Evolutionary conservation across 1,140 invertebrate species (phyloP).

Genomic region (Acromyrmex heyeri): DNA sequence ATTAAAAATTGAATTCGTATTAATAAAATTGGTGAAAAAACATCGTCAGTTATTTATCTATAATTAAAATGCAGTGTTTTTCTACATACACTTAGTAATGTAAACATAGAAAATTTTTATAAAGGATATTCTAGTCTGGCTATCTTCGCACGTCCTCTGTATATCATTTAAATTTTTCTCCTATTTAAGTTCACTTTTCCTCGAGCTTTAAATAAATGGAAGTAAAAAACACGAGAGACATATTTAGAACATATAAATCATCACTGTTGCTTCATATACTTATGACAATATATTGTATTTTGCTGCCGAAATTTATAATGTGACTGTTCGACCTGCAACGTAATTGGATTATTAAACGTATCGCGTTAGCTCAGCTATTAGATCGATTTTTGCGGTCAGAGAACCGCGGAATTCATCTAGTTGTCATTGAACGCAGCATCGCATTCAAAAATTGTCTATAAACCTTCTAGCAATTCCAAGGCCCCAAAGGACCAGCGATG

Average conservation of each 20-base stretch:
- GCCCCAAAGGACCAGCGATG: conserved; percentile 26
- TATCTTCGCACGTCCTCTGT: background rate
- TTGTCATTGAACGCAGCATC: background rate
- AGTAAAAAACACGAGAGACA: background rate
- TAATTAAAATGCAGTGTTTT: background rate
- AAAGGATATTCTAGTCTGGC: background rate
- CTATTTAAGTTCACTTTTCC: background rate
- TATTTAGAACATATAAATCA: background rate
- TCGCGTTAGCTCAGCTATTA: background rate
- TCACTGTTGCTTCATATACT: background rate
- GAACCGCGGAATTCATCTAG: background rate
- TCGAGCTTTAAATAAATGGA: background rate
- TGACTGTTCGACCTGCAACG: background rate
- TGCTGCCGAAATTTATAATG: background rate
- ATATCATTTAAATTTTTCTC: background rate
- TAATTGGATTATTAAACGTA: background rate
- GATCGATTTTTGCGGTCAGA: background rate
- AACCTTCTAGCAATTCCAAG: background rate
- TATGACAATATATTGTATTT: background rate
- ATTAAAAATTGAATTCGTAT: background rate
- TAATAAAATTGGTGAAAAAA: background rate
- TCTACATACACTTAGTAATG: background rate
- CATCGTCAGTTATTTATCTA: background rate
- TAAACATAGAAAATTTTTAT: background rate
- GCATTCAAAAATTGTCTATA: conserved; percentile 34